Base-by-base conservation (phyloP, 2,797 vertebrate genomes). In the Balearica regulorum region DNA sequence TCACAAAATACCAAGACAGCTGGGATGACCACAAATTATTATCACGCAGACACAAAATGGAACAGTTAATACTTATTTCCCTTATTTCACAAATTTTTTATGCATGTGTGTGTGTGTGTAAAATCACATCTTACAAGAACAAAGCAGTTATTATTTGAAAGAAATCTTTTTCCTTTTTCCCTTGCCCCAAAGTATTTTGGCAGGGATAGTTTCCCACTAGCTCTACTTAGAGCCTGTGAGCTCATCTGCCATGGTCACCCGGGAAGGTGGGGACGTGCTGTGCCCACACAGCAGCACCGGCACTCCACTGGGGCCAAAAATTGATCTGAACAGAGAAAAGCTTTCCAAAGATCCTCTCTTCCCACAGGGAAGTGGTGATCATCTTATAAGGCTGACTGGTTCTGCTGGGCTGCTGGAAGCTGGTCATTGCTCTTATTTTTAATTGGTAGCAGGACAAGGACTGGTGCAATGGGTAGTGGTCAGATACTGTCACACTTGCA, bases 241-340 rank as follows among this genome's bases (percentile, higher is more conserved):
- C 31, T 71, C 53, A 68, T 58, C 54, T 58, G 20, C 21, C 48
- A 68, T 69, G 31, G 31, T 76, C 58, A 31, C 22, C 61, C 22
- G 13, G 35, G 55, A 78, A 82, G 53, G 44, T 29, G 16, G 33
- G 41, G 37, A 65, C 46, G 7, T 9, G 22, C n/a, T 71, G 53
- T 39, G 48, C 43, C 77, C 57, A 31, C 0, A 0, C 25, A 70
- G 46, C 25, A 84, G 51, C 35, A 68, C 44, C 0, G 2, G 25
- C 33, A 25, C 26, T 86, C 29, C 37, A 26, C 46, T n/a, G 12
- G 43, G 37, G 46, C 35, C 43, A 75, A 51, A 79, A 83, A 43
- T 15, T 31, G 20, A 18, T 46, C 48, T 57, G 77, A 86, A 66
- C 0, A 0, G 33, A 83, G 51, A 61, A 51, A 55, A 85, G 16